Evolutionary conservation across 2,113 vertebrate genomes (phyloP), one percentile per base, ranked within the genome.

Genomic region (Phyllopteryx taeniolatus): DNA sequence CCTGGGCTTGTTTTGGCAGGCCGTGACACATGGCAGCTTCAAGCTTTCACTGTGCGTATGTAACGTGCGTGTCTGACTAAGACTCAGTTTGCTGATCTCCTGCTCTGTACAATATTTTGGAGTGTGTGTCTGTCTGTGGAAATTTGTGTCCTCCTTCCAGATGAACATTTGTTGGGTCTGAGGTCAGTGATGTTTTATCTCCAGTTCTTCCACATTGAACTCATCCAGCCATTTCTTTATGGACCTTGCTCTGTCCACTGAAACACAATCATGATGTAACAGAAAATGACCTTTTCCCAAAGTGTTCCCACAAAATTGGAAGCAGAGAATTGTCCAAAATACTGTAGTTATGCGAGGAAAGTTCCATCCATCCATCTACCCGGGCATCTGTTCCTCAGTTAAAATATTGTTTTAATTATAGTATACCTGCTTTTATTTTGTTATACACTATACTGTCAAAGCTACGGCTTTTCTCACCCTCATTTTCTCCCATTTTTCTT

Each of bases 21-120:
- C 76, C 77, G 53, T 53, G 79, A 73, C 73, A 33, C 79, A 67
- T 60, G 2, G 76, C 14, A 8, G 82, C 86, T 85, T 86, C 83
- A 79, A 85, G 78, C 74, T 76, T 81, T 82, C 78, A 63, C 80
- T 68, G 83, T 76, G 78, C 81, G 82, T 86, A 85, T 78, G 70
- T 86, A 85, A 91, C 85, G 83, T 84, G 80, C 81, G 72, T 69
- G 75, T 83, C 77, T 71, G 82, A 79, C 73, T n/a, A 81, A 83
- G 83, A 77, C 83, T 81, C 68, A 64, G 75, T 49, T 2, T 35
- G 5, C 63, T 83, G 83, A 88, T 83, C 81, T 73, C 71, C 74
- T 46, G 67, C 76, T 83, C 82, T 66, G 76, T 73, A 67, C 78
- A 44, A 65, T 5, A 22, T 22, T 65, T 46, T 27, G 4, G 35